Conservation (phyloP, 2,113 vertebrate species). For the Crotalus tigris region DNA sequence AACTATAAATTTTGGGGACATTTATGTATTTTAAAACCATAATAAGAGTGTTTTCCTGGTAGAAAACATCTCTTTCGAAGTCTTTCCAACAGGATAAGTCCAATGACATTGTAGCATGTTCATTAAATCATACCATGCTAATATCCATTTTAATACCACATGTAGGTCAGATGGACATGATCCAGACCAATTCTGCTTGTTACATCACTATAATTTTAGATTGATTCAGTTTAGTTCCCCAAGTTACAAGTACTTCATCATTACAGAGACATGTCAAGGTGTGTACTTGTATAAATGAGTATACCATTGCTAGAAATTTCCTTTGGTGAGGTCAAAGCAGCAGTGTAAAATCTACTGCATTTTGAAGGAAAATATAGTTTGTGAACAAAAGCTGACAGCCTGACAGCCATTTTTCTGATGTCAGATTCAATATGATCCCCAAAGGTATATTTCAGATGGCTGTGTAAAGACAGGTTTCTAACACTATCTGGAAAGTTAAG, state of each 20-base stretch:
- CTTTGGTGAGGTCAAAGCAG: neutral
- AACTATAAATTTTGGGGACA: neutral
- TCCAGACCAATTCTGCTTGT: constrained; percentile 18
- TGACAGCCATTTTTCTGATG: neutral
- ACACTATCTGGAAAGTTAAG: neutral
- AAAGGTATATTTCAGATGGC: neutral
- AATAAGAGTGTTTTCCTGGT: neutral
- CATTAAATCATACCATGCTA: neutral
- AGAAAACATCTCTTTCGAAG: neutral
- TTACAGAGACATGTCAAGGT: neutral
- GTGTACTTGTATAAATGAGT: neutral
- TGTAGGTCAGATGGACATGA: neutral
- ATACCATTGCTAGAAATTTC: constrained; percentile 11
- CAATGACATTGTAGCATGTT: neutral
- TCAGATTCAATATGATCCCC: neutral
- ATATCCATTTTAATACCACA: neutral
- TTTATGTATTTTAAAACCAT: neutral
- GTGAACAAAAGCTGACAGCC: neutral
- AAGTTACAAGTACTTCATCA: constrained; percentile 1
- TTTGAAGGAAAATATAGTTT: constrained; percentile 5
- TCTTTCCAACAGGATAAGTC: neutral
- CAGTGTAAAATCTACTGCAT: neutral
- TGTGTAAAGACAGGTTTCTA: neutral
- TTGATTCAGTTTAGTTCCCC: neutral
- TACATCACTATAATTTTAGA: neutral